Base-by-base conservation (phyloP, 1,140 invertebrate genomes). In the Temnothorax nylanderi region DNA sequence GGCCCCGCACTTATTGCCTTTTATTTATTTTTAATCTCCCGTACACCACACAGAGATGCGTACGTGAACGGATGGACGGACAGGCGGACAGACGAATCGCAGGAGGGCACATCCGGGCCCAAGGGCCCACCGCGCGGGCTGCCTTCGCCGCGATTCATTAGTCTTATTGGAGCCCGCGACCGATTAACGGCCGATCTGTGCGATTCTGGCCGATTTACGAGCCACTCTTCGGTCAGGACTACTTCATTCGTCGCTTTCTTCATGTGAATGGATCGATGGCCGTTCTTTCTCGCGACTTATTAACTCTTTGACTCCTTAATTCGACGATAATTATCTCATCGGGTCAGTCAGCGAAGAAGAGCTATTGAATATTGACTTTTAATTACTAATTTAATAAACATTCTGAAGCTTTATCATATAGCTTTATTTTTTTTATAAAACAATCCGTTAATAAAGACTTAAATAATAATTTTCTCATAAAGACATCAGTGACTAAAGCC, bases 1-100 rank as follows among this genome's bases (percentile, higher is more conserved):
- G 94, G 92, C 94, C 93, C 94, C 92, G 93, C 94, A 95, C 94
- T 95, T 95, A 95, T 93, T 94, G 94, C 93, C 94, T 95, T 95
- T 95, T 95, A 95, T 95, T 95, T 95, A 95, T 95, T 95, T 94
- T 94, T 93, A 94, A 93, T 95, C 94, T 93, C 92, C 89, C 86
- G 87, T 90, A 82, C 80, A 72, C 80, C 54, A 74, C 90, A 92
- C 90, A 91, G 89, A 92, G 64, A 69, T 60, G 56, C 65, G 71
- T 71, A 88, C 71, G 81, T 71, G 47, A 85, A 80, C 69, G 76
- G 72, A 69, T 84, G 77, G 72, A 56, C 82, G 65, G 88, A 82
- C 77, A 88, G 87, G 88, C 90, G 87, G 88, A 93, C 92, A 88
- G 93, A 93, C 92, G 93, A 92, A 88, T 87, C 75, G 58, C 86